Evolutionary conservation across 2,113 vertebrate species (phyloP), one percentile per base, ranked within the genome.

Genomic region (Neogobius melanostomus): DNA sequence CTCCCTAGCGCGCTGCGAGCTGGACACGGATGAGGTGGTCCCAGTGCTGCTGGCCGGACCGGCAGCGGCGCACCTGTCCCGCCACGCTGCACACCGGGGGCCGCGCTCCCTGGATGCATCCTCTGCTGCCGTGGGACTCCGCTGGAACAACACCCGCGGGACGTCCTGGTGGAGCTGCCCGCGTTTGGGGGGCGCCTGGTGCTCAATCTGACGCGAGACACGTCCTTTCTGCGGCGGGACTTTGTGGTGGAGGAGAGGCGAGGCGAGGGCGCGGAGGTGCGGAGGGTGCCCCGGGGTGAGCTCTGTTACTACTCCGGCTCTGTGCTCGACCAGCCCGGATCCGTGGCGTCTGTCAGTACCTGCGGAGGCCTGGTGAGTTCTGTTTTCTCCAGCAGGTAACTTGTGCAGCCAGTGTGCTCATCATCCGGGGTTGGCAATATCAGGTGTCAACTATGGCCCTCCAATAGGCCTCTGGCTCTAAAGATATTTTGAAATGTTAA

Each of bases 341-440:
- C 96, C 66, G 89, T 94, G 77, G 96, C 91, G 69, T 94, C 96
- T 0, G 52, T 99, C 83, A 96, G 93, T 90, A 91, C 94, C 79
- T 98, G 96, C 69, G 91, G 92, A 43, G 97, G 96, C 88, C 94
- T 97, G 96, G 97, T 97, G 94, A 93, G 90, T 87, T 52, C 45
- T 44, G 17, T 15, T 16, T 50, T 16, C n/a, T 54, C 16, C 52
- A 54, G 15, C 4, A 53, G 12, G 6, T 53, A 6, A 53, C 12
- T 53, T 36, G 28, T 36, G 28, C 28, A 36, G 28, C 3, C 28
- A 36, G 28, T 36, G 28, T 36, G 28, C 28, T 36, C 28, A 36
- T 36, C 28, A 36, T 36, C 28, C 4, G 28, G 28, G 28, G 28
- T 36, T 36, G 28, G 28, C 28, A 36, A 36, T 36, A 36, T 2